These are phyloP conservation scores for Cheumatopsyche charites DNA, from an alignment of 1,140 invertebrate genomes.

Conservation along the genomic window DNA sequence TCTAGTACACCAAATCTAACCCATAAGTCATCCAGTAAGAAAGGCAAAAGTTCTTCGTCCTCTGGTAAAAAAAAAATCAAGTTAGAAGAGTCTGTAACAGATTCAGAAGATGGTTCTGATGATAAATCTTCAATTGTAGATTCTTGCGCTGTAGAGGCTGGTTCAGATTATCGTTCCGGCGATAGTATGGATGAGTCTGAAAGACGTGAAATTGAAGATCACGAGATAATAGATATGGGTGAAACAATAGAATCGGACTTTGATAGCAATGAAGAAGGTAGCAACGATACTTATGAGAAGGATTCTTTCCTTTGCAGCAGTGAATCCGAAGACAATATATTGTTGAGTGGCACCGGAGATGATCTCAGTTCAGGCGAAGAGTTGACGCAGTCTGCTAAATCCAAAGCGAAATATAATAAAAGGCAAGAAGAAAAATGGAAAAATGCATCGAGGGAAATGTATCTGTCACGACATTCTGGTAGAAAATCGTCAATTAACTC, in stretches of 20 bases:
- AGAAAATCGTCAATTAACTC: constrained; percentile 50
- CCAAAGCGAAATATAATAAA: constrained; percentile 58
- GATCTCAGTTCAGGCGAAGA: constrained; percentile 57
- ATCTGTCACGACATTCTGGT: constrained; percentile 54
- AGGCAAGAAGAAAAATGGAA: constrained; percentile 56
- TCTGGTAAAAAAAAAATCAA: no score
- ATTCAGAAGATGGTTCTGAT: neutral
- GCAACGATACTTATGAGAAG: constrained; percentile 41
- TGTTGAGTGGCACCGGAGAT: constrained; percentile 57
- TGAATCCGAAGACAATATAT: constrained; percentile 32
- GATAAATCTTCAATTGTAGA: constrained; percentile 21
- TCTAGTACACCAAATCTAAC: no score
- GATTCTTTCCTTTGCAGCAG: constrained; percentile 44
- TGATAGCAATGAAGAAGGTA: constrained; percentile 2
- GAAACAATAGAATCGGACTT: constrained; percentile 37
- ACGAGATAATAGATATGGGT: constrained; percentile 43
- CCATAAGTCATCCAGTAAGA: no score
- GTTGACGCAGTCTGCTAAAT: constrained; percentile 54
- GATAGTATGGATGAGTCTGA: constrained; percentile 36
- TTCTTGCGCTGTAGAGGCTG: constrained; percentile 38
- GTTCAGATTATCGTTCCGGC: constrained; percentile 42
- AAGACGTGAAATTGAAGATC: constrained; percentile 37
- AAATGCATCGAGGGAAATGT: constrained; percentile 58
- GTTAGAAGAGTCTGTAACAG: neutral
- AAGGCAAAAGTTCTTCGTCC: no score